Percentiles rank a stretch among this genome's conserved stretches.
phyloP scores from a whole-genome alignment of 2,113 vertebrate genomes.

The Cebus imitator region DNA sequence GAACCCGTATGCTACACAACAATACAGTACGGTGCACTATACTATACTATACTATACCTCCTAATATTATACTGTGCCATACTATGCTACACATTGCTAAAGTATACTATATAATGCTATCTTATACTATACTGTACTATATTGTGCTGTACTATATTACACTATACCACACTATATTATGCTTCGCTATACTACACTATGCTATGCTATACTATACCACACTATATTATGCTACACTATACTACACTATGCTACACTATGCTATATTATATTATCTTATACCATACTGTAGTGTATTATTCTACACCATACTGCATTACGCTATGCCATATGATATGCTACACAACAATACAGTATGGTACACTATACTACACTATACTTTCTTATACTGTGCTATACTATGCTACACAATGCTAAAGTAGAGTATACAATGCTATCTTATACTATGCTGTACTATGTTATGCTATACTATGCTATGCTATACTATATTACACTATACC shows the following conservation, averaged over 20 bases:
- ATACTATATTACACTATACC: background rate
- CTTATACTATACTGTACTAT: too few relatives aligned
- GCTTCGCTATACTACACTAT: too few relatives aligned
- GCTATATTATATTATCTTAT: background rate
- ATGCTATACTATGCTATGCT: background rate
- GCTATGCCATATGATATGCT: background rate
- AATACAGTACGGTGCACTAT: too few relatives aligned
- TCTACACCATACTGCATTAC: background rate
- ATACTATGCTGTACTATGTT: too few relatives aligned
- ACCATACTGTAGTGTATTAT: background rate
- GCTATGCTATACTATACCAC: background rate
- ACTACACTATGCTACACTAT: background rate
- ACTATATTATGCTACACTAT: rapidly evolving
- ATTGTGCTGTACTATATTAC: too few relatives aligned
- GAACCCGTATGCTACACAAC: too few relatives aligned
- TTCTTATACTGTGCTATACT: too few relatives aligned
- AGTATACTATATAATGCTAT: too few relatives aligned
- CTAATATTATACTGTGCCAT: too few relatives aligned
- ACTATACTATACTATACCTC: too few relatives aligned
- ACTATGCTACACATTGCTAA: too few relatives aligned
- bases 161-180: too few relatives aligned
- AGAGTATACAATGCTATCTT: rapidly evolving
- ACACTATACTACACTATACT: background rate
- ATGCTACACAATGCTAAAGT: background rate
- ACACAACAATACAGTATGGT: background rate